Percentiles rank a stretch among this genome's conserved stretches.
phyloP scores from a whole-genome alignment of 2,888 invertebrate species.

The Parnassius glacialis region DNA sequence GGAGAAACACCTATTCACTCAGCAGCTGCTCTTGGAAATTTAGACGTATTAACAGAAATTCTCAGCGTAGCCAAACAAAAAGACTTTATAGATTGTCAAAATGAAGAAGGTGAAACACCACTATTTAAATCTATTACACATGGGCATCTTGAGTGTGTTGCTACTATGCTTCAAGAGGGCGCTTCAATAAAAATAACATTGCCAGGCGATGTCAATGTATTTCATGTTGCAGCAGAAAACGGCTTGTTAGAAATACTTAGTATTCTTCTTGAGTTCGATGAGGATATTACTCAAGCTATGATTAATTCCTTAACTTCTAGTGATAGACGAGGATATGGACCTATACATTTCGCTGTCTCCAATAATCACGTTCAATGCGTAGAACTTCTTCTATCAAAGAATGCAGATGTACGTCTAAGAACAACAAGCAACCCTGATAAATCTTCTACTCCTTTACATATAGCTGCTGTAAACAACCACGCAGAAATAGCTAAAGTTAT shows the following conservation, averaged over 20 bases:
- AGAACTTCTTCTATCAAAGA: slow-evolving; percentile 61
- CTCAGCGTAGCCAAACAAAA: slow-evolving; percentile 70
- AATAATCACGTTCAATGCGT: slow-evolving; percentile 74
- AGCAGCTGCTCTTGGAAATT: slow-evolving; percentile 72
- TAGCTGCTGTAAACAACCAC: slow-evolving; percentile 68
- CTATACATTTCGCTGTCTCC: slow-evolving; percentile 79
- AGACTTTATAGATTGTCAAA: slow-evolving; percentile 70
- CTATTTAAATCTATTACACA: slow-evolving; percentile 68
- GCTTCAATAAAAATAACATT: slow-evolving; percentile 66
- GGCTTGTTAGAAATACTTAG: slow-evolving; percentile 78
- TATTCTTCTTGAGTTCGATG: slow-evolving; percentile 69
- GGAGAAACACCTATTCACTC: slow-evolving; percentile 79
- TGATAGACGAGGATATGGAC: slow-evolving; percentile 68
- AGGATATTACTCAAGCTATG: slow-evolving; percentile 50
- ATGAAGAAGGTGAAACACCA: slow-evolving; percentile 73
- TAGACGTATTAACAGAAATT: slow-evolving; percentile 74
- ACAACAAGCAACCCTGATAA: slow-evolving; percentile 65
- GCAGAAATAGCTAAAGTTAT: slow-evolving; percentile 59
- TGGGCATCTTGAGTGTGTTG: slow-evolving; percentile 65
- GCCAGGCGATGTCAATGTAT: slow-evolving; percentile 73
- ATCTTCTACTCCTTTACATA: slow-evolving; percentile 69
- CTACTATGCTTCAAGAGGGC: slow-evolving; percentile 67
- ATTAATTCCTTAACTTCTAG: slow-evolving; percentile 59
- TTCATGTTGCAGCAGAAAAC: slow-evolving; percentile 82
- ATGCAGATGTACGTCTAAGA: slow-evolving; percentile 66